Percentiles rank a stretch among this genome's conserved stretches.
These are phyloP conservation scores for Dolichotis patagonum DNA, from an alignment of 2,113 vertebrate species.

Conservation along the genomic window DNA sequence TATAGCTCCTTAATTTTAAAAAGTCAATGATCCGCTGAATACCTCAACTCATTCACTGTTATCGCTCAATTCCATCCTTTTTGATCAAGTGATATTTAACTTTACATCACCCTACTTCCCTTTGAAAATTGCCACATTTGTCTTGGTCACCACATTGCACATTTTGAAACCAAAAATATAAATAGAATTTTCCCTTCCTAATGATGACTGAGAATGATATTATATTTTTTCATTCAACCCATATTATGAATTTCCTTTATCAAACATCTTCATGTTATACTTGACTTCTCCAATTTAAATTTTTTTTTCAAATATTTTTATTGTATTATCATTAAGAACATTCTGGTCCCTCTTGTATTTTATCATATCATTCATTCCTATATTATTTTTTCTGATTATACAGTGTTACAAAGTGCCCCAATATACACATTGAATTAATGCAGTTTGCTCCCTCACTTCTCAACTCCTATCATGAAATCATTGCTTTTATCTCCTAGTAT, in stretches of 20 bases:
- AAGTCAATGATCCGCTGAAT: not conserved
- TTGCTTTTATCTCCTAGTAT: not conserved
- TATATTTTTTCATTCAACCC: not conserved
- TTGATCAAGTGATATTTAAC: not conserved
- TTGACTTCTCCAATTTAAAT: not conserved
- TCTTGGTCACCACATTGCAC: not conserved
- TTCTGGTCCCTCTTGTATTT: not conserved
- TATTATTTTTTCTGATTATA: not conserved
- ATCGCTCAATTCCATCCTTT: not conserved
- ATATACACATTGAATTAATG: not conserved
- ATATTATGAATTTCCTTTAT: not conserved
- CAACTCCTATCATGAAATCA: not conserved
- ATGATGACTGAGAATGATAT: not conserved
- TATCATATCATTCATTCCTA: not conserved
- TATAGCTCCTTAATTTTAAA: not conserved
- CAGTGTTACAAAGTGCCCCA: not conserved
- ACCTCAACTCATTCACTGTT: not conserved
- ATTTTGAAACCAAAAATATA: not conserved
- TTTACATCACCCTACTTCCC: not conserved
- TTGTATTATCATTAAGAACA: not conserved
- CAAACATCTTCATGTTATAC: not conserved
- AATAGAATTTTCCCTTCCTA: not conserved
- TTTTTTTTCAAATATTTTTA: conserved; percentile 19
- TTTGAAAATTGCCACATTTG: not conserved
- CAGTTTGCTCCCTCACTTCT: not conserved